A percentile compares a stretch with the other conserved stretches of the same genome.
These are phyloP conservation scores for Chymomyza costata DNA, from an alignment of 1,140 invertebrate genomes.

Conservation along the genomic window DNA sequence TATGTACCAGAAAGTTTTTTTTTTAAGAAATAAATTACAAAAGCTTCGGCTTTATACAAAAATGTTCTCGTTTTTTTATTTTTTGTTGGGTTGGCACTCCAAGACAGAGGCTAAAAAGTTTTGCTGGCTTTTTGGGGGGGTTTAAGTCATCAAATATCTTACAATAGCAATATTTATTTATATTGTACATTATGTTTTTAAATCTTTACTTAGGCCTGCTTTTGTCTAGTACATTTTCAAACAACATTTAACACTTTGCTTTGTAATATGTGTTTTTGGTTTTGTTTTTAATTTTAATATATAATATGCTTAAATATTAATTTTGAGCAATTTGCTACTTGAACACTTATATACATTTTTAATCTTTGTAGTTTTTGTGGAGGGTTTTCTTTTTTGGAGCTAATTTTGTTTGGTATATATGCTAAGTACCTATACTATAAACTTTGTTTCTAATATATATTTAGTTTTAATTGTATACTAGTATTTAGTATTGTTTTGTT, in stretches of 20 bases:
- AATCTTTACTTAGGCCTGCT: neutral
- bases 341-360: slow-evolving; percentile 43
- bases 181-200: slow-evolving; percentile 14
- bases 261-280: slow-evolving; percentile 24
- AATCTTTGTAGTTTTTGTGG: slow-evolving; percentile 35
- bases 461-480: slow-evolving; percentile 1
- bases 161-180: slow-evolving; percentile 46
- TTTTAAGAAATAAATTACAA: slow-evolving; percentile 71
- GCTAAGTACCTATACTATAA: slow-evolving; percentile 4
- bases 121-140: slow-evolving; percentile 8
- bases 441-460: neutral
- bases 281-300: slow-evolving; percentile 7
- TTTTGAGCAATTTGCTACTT: slow-evolving; percentile 49
- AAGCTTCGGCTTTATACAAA: slow-evolving; percentile 65
- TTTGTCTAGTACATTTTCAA: slow-evolving; percentile 23
- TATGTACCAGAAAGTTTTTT: too few species aligned
- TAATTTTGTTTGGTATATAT: slow-evolving; percentile 1
- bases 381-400: slow-evolving; percentile 36
- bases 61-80: slow-evolving; percentile 12
- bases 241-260: slow-evolving; percentile 60
- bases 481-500: slow-evolving; percentile 14
- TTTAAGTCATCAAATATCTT: slow-evolving; percentile 47
- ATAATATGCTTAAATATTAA: slow-evolving; percentile 3
- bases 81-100: too few species aligned
- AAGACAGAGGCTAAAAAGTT: slow-evolving; percentile 18